These are phyloP conservation scores for Chouioia cunea DNA, from an alignment of 2,888 invertebrate genomes.

Conservation along the genomic window DNA sequence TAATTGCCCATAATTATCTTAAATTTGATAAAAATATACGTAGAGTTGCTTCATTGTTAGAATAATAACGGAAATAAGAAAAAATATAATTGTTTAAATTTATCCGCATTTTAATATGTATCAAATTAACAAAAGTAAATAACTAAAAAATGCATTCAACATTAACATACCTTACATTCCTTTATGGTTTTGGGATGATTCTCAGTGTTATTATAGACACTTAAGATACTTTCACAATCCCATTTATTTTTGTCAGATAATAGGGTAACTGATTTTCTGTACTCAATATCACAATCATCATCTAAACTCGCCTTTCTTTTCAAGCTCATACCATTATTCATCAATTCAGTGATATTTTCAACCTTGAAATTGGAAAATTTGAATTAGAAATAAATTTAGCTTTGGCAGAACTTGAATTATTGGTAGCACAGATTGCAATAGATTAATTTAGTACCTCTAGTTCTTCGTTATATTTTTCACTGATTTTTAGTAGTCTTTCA, in stretches of 20 bases:
- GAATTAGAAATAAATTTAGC: background rate
- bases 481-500: conserved; percentile 78
- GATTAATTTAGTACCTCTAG: conserved; percentile 57
- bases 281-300: conserved; percentile 72
- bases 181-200: conserved; percentile 92
- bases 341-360: conserved; percentile 59
- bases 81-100: too few relatives aligned
- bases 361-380: conserved; percentile 49
- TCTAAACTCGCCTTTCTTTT: conserved; percentile 54
- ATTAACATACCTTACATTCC: conserved; percentile 74
- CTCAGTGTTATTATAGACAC: conserved; percentile 90
- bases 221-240: conserved; percentile 93
- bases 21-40: too few relatives aligned
- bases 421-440: conserved; percentile 54
- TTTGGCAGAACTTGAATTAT: conserved; percentile 12
- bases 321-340: conserved; percentile 61
- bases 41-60: too few relatives aligned
- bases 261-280: conserved; percentile 74
- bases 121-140: too few relatives aligned
- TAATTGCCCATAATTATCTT: too few relatives aligned
- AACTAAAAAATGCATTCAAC: too few relatives aligned
- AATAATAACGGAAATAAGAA: too few relatives aligned
- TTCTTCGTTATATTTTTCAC: conserved; percentile 81
- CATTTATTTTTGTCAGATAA: conserved; percentile 78
- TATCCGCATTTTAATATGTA: too few relatives aligned